Percentiles rank a stretch among this genome's conserved stretches.
Conservation (phyloP, 2,113 vertebrate species). For the zebrafish (Danio rerio) region DNA sequence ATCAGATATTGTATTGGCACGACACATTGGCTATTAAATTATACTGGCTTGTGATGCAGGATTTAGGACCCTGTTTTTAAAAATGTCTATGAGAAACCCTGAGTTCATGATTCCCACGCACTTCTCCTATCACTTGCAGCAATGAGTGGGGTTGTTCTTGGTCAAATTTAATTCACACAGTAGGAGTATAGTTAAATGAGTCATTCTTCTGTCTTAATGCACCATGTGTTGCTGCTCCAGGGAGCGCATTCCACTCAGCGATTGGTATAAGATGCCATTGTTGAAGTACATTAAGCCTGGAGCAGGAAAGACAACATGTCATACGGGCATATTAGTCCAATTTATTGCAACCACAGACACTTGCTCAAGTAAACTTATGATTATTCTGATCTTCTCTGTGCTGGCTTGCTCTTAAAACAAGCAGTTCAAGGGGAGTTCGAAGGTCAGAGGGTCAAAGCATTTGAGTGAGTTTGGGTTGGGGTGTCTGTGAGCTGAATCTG, state of each 20-base stretch:
- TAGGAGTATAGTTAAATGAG: constrained; percentile 66
- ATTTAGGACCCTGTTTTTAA: constrained; percentile 7
- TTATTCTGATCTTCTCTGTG: constrained; percentile 19
- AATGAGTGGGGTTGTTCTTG: constrained; percentile 58
- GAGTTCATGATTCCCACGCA: constrained; percentile 12
- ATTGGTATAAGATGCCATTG: constrained; percentile 88
- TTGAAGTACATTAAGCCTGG: constrained; percentile 74
- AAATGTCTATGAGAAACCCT: constrained; percentile 31
- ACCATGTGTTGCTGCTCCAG: constrained; percentile 79
- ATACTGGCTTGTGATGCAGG: constrained; percentile 12
- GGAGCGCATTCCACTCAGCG: constrained; percentile 79
- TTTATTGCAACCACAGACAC: constrained; percentile 77
- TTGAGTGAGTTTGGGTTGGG: constrained; percentile 62
- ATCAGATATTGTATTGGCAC: neutral
- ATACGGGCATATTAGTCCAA: constrained; percentile 84
- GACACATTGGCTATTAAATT: neutral
- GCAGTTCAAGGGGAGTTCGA: constrained; percentile 89
- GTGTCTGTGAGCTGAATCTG: constrained; percentile 64
- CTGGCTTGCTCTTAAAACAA: constrained; percentile 69
- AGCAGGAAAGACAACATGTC: constrained; percentile 78
- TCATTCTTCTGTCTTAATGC: constrained; percentile 79
- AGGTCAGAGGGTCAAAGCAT: constrained; percentile 85
- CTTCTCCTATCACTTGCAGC: constrained; percentile 25
- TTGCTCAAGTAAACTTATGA: constrained; percentile 35
- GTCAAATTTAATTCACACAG: constrained; percentile 73